These are phyloP conservation scores for Heliconius nattereri DNA, from an alignment of 1,140 invertebrate genomes.

Conservation along the genomic window DNA sequence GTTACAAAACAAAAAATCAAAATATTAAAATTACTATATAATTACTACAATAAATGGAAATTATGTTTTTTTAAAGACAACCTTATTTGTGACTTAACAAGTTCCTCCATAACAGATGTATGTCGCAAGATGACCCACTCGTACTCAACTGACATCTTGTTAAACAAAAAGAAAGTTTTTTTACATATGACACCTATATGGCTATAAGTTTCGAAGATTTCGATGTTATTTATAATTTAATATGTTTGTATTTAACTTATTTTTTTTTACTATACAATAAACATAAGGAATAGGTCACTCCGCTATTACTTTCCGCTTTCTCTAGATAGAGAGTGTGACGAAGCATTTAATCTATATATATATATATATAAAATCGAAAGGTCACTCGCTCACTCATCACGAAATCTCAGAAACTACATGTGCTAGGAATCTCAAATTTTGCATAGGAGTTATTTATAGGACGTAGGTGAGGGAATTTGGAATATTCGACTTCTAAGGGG, in stretches of 20 bases:
- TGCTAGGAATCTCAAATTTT: no score
- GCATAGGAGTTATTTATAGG: no score
- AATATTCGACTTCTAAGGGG: no score
- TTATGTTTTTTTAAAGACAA: background rate
- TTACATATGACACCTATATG: background rate
- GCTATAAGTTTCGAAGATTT: background rate
- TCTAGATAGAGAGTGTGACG: no score
- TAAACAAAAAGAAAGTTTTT: background rate
- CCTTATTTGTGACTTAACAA: background rate
- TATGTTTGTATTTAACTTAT: background rate
- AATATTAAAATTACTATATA: background rate
- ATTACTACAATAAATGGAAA: background rate
- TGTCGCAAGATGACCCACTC: conserved; percentile 3
- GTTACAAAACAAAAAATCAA: background rate
- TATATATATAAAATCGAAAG: no score
- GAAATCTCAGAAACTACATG: no score
- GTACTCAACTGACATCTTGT: background rate
- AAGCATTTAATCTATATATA: no score
- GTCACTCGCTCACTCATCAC: no score
- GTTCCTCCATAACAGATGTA: background rate
- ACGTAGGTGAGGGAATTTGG: no score
- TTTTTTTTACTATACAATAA: no score
- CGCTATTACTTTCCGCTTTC: no score
- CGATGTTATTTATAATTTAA: background rate
- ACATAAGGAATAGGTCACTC: no score